A percentile compares a stretch with the other conserved stretches of the same genome.
Evolutionary conservation across 1,140 invertebrate species (phyloP).

Genomic region (Drosophila nigrodunni): DNA sequence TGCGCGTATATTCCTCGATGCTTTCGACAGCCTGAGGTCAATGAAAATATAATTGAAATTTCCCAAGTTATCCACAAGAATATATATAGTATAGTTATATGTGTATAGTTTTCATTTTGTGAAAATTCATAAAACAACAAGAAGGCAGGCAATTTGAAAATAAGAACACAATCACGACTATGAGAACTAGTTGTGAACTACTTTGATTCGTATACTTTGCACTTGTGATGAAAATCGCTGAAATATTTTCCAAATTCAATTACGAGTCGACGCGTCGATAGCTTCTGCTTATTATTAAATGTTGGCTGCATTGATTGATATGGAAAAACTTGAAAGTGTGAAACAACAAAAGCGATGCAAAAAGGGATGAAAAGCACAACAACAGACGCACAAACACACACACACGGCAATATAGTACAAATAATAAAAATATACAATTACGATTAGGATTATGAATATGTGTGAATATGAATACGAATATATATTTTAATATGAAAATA

Average conservation of each 20-base stretch:
- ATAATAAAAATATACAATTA: constrained; percentile 22
- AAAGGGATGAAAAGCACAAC: constrained; percentile 24
- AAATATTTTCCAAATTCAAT: constrained; percentile 50
- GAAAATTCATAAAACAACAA: constrained; percentile 39
- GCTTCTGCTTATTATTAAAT: constrained; percentile 76
- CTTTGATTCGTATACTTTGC: constrained; percentile 64
- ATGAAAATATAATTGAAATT: constrained; percentile 68
- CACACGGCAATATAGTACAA: constrained; percentile 12
- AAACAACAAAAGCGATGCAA: constrained; percentile 46
- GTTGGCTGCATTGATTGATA: constrained; percentile 61
- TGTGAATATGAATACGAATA: constrained; percentile 5
- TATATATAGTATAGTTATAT: constrained; percentile 12
- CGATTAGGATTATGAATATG: constrained; percentile 1
- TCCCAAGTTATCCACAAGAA: constrained; percentile 40
- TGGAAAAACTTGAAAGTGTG: constrained; percentile 66
- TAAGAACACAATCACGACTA: constrained; percentile 33
- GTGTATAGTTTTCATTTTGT: constrained; percentile 15
- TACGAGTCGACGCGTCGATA: constrained; percentile 22
- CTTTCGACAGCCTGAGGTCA: constrained; percentile 84
- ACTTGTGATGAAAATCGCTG: constrained; percentile 57
- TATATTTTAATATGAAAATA: constrained; percentile 6
- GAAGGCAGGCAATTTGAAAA: constrained; percentile 33
- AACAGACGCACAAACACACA: constrained; percentile 20
- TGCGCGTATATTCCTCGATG: constrained; percentile 76
- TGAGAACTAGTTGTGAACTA: not conserved